Base-by-base conservation (phyloP, 2,888 invertebrate species). In the Caenorhabditis sp. region DNA sequence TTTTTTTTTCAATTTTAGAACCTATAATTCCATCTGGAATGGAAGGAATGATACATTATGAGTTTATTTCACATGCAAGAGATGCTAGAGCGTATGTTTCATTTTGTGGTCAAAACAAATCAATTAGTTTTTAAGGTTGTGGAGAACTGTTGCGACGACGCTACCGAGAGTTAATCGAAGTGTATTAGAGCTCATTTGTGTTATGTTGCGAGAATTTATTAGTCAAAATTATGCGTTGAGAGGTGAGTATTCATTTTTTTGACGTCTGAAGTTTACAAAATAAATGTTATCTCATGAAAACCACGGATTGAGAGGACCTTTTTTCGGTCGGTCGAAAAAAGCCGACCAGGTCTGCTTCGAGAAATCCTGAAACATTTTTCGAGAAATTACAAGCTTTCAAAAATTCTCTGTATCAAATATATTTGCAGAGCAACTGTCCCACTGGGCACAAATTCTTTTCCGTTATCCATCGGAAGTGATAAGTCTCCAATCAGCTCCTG, bases 391-490 rank as follows among this genome's bases (percentile, higher is more conserved):
- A n/a, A n/a, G n/a, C n/a, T n/a, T n/a, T n/a, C n/a, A n/a, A n/a
- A n/a, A n/a, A n/a, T n/a, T 27, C 23, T 27, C 23, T 27, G 5
- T 5, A 26, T 27, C 10, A 12, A 6, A 12, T 36, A 19, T 58
- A 36, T 19, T 58, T 58, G 24, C 65, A 82, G 82, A 78, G 19
- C 76, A 81, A 65, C 54, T 82, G 19, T 63, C 64, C 3, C 58
- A 72, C 10, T 82, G 82, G 82, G 72, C 79, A 8, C 75, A 77
- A 26, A 73, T 77, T 0, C 54, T 82, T 1, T 80, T 80, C 66
- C 77, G 80, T 43, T 76, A 78, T 65, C 62, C 69, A 19, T 31
- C 66, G 0, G 23, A 50, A 10, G 60, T 64, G 1, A 58, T 59
- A 5, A 63, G 53, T 36, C 53, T 51, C 21, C 60, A 62, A 17